Base-by-base conservation (phyloP, 2,797 vertebrate species). In the Chlorospingus flavigularis region DNA sequence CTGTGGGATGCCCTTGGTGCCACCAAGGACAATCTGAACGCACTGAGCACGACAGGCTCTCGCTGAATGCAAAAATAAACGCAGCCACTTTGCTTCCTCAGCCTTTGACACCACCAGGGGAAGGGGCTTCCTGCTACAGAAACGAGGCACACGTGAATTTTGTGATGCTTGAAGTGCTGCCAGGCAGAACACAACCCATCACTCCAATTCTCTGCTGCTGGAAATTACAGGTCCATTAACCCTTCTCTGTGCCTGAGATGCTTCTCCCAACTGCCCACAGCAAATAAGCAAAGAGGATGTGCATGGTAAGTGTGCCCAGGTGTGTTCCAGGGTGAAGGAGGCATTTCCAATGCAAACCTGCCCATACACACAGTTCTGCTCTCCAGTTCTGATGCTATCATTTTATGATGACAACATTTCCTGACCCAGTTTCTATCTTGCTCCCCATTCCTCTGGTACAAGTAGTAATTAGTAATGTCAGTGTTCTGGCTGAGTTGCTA, bases 401-500 rank as follows among this genome's bases (percentile, higher is more conserved):
- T 42, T 92, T 76, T 60, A 79, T 3, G 57, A 74, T 19, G 70
- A 83, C 72, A 77, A 33, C 55, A 15, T 66, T 92, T 94, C 31
- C 48, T 75, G 95, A 94, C 91, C 95, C 91, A 94, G 68, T 96
- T 96, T 84, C 72, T 81, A 83, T 90, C 81, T 82, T 71, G 86
- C 79, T 94, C 82, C 82, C 94, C 67, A 48, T 68, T 93, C 55
- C 94, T 95, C 30, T 17, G 88, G 88, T 95, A 85, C 72, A 94
- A 94, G 75, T 75, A 94, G 83, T 96, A 89, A 97, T 97, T 95
- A 96, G 95, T 71, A 97, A 92, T 78, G 95, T 94, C 97, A 96
- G 93, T 80, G 77, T 79, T 96, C 91, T 95, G 93, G 93, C 95
- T 94, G 81, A 90, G 88, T 87, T 80, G 95, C 92, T 97, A 76